Conservation (phyloP, 2,113 vertebrate genomes). For the Odontophorus gujanensis region DNA sequence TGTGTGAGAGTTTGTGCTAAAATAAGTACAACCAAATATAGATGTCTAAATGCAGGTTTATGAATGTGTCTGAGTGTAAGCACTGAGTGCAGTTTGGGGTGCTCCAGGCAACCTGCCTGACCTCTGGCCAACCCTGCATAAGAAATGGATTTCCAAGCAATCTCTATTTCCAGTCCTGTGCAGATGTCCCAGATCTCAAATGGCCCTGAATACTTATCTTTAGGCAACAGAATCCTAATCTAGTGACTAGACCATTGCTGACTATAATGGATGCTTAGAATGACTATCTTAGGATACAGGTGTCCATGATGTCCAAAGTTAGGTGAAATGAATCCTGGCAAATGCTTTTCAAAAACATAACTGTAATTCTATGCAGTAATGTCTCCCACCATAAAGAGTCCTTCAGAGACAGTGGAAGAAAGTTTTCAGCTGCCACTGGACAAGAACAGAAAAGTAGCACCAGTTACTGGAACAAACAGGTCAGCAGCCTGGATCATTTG, state of each 20-base stretch:
- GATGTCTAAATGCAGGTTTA: neutral
- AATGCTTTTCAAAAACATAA: neutral
- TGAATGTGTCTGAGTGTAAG: neutral
- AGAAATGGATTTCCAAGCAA: neutral
- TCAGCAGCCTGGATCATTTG: neutral
- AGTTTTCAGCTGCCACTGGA: neutral
- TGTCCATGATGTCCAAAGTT: neutral
- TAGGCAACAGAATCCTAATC: neutral
- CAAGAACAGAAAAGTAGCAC: neutral
- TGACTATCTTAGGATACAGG: neutral
- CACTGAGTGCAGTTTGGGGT: neutral
- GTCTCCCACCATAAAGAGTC: neutral
- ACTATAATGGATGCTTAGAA: neutral
- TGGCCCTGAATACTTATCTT: conserved; percentile 4
- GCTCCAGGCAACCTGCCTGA: neutral
- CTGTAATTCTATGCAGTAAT: neutral
- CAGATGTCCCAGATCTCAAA: conserved; percentile 30
- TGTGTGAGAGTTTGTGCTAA: neutral
- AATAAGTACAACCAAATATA: neutral
- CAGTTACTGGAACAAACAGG: neutral
- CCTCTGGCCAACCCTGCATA: neutral
- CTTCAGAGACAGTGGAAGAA: neutral
- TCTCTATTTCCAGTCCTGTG: neutral
- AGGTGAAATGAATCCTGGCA: neutral
- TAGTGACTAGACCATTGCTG: neutral